Evolutionary conservation across 2,113 vertebrate genomes (phyloP), one percentile per base, ranked within the genome.

Genomic region (Gobius niger): DNA sequence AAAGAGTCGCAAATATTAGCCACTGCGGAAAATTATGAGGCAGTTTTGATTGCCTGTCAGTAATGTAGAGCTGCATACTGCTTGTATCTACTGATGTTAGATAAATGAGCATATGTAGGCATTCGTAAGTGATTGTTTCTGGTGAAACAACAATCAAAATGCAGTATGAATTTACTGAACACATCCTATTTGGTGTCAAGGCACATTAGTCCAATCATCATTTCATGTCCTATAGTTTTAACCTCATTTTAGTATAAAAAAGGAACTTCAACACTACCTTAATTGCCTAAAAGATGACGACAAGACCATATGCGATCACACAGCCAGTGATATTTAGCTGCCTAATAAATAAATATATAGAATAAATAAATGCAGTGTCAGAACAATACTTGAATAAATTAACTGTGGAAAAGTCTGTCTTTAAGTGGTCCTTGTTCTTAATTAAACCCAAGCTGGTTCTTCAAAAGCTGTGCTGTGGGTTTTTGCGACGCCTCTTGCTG

Each of bases 271-370:
- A 72, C 70, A 75, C 83, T 68, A 73, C 78, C 63, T 18, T 54
- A 40, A 18, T 70, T 42, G 7, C 64, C 44, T 66, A 49, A 53
- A 69, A 70, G 78, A 42, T 70, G 67, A 73, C 63, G 53, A 71
- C 84, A 82, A 76, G 76, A n/a, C 18, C 24, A 81, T 76, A 44
- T 75, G 82, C 77, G 34, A 75, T 73, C 1, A 56, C 77, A 88
- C 84, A 83, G 80, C 72, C 76, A 76, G 78, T 68, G 14, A 72
- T 72, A 82, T 52, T 77, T 78, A 90, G 87, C 89, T 90, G 84
- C 84, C 88, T 78, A 78, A 88, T 89, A 85, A 91, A 93, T 92
- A 91, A 92, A 92, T 88, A 89, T 52, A 80, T 80, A 87, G 79
- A 87, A 91, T 92, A 90, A 92, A 92, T 91, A 92, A 88, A 90